A percentile compares a stretch with the other conserved stretches of the same genome.
phyloP scores from a whole-genome alignment of 2,113 vertebrate species.

The Spermophilus dauricus region DNA sequence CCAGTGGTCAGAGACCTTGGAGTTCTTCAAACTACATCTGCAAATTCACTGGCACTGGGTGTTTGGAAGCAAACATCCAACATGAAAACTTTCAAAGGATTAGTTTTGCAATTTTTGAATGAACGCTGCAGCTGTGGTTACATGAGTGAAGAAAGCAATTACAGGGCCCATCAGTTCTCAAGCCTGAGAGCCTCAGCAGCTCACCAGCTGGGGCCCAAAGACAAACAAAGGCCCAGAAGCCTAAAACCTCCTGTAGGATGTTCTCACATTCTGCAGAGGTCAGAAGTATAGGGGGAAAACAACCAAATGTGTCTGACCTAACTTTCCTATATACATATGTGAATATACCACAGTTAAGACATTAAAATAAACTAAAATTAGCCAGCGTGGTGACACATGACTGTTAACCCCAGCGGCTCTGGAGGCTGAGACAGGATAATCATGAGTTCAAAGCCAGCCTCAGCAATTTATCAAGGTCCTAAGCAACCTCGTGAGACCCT shows the following conservation, averaged over 20 bases:
- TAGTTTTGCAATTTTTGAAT: slow-evolving; percentile 59
- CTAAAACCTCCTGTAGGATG: not conserved
- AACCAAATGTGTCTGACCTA: too few relatives aligned
- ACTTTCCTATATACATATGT: too few relatives aligned
- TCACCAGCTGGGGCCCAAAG: not conserved
- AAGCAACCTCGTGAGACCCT: too few relatives aligned
- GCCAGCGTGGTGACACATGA: too few relatives aligned
- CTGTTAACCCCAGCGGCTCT: too few relatives aligned
- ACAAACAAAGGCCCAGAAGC: not conserved
- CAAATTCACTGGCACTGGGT: not conserved
- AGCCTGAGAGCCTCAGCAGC: not conserved
- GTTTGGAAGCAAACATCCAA: slow-evolving; percentile 28
- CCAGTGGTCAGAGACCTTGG: not conserved
- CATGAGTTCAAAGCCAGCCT: too few relatives aligned
- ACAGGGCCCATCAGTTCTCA: slow-evolving; percentile 52
- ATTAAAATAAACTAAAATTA: too few relatives aligned
- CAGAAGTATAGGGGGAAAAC: not conserved
- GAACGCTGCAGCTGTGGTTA: slow-evolving; percentile 49
- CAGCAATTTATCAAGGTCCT: too few relatives aligned
- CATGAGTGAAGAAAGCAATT: slow-evolving; percentile 65
- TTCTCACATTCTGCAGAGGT: not conserved
- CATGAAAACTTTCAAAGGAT: slow-evolving; percentile 41
- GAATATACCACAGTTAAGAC: too few relatives aligned
- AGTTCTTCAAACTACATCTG: not conserved
- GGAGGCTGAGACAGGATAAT: too few relatives aligned